These are phyloP conservation scores for Chloropsis hardwickii DNA, from an alignment of 2,113 vertebrate species.

Conservation along the genomic window DNA sequence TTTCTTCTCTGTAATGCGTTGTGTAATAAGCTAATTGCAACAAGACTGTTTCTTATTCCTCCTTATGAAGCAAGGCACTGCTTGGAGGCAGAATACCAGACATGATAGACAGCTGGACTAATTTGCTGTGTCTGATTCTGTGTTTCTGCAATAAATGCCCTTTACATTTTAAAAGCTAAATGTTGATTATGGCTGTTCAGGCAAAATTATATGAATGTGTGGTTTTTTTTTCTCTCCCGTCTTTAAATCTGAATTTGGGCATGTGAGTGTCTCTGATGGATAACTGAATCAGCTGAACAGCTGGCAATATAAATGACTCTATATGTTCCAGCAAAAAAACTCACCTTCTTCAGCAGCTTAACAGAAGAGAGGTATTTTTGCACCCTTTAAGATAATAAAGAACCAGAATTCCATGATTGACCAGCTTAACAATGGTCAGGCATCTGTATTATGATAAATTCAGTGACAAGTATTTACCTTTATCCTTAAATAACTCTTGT, in stretches of 20 bases:
- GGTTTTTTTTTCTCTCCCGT: background rate
- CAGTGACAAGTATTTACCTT: background rate
- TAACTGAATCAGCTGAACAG: background rate
- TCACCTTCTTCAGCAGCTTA: background rate
- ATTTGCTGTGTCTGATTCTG: slow-evolving; percentile 11
- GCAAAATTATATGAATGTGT: background rate
- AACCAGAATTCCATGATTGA: background rate
- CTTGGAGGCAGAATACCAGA: slow-evolving; percentile 51
- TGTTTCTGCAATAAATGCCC: background rate
- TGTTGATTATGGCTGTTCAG: background rate
- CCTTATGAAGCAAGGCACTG: background rate
- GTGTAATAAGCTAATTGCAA: slow-evolving; percentile 24
- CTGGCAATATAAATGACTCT: background rate
- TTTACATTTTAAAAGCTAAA: background rate
- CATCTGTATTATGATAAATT: background rate
- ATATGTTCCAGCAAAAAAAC: background rate
- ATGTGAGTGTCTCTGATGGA: background rate
- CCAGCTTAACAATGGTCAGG: background rate
- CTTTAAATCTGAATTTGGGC: background rate
- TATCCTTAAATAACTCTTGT: background rate
- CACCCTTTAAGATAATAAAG: background rate
- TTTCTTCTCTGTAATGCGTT: background rate
- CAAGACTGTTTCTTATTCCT: background rate
- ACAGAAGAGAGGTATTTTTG: background rate
- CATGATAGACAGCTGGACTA: background rate